phyloP scores from a whole-genome alignment of 2,797 vertebrate species.

The Cuculus canorus region DNA sequence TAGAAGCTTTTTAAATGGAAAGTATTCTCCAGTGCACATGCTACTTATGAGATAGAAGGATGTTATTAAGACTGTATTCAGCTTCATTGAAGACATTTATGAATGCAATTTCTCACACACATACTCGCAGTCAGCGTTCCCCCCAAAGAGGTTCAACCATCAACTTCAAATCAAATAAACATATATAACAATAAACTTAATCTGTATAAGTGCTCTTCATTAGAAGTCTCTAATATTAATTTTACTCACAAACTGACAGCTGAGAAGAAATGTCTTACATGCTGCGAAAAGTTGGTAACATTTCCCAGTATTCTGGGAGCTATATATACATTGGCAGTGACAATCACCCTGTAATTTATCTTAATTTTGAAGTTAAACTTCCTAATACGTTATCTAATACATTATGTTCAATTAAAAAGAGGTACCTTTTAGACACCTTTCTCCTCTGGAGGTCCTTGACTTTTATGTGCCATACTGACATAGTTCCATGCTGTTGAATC shows the following conservation, averaged over 20 bases:
- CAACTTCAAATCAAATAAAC: not conserved
- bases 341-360: not conserved
- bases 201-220: not conserved
- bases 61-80: not conserved
- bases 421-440: not conserved
- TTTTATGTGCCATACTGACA: not conserved
- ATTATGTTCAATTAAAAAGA: not conserved
- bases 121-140: not conserved
- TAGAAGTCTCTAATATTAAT: not conserved
- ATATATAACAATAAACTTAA: not conserved
- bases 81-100: not conserved
- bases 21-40: not conserved
- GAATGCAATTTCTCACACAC: not conserved
- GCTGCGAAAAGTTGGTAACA: not conserved
- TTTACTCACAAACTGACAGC: not conserved
- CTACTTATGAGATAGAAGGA: not conserved
- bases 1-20: constrained; percentile 14
- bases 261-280: not conserved
- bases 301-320: not conserved
- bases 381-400: not conserved
- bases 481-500: not conserved
- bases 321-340: not conserved
- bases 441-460: not conserved
- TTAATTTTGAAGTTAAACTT: not conserved
- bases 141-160: not conserved